Evolutionary conservation across 2,797 vertebrate genomes (phyloP), one percentile per base, ranked within the genome.

Genomic region (Tragelaphus oryx): DNA sequence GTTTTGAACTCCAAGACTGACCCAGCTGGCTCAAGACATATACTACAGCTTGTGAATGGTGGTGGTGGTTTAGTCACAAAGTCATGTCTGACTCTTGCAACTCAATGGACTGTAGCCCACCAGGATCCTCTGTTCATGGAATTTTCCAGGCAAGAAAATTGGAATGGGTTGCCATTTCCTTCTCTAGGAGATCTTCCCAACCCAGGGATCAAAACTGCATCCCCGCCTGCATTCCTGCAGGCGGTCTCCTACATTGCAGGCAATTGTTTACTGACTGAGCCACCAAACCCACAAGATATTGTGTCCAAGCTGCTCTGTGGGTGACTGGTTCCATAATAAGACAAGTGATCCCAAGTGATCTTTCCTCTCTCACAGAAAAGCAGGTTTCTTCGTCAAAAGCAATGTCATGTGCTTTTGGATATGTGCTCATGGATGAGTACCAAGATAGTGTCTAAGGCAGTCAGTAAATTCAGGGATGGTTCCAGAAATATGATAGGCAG

Each of bases 361-460:
- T 68, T 87, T 76, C 41, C 55, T 91, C 44, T 91, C 30, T 81
- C 28, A 59, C 17, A 26, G 16, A 59, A 44, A 59, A 92, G 57
- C 50, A 48, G 52, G 3, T 57, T 92, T 16, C 22, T 52, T 84
- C 26, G 52, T 52, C n/a, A 44, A 13, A 95, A 89, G 60, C 52
- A 71, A 18, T 78, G 50, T 55, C 50, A n/a, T 11, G 12, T 60
- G 62, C 65, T 68, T 37, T 68, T 68, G 65, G 65, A 68, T 68
- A 68, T 37, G 65, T 68, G 65, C 65, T 68, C 33, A 12, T 37
- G 68, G 37, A 26, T 24, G 48, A 20, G 24, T 65, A 75, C 6
- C 33, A 52, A 11, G 14, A 74, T 37, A 46, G 33, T 24, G 30
- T 41, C 22, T n/a, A 75, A 80, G 9, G 16, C 46, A 20, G 20